Evolutionary conservation across 2,888 invertebrate genomes (phyloP), one percentile per base, ranked within the genome.

Genomic region (Drosophila neonasuta): DNA sequence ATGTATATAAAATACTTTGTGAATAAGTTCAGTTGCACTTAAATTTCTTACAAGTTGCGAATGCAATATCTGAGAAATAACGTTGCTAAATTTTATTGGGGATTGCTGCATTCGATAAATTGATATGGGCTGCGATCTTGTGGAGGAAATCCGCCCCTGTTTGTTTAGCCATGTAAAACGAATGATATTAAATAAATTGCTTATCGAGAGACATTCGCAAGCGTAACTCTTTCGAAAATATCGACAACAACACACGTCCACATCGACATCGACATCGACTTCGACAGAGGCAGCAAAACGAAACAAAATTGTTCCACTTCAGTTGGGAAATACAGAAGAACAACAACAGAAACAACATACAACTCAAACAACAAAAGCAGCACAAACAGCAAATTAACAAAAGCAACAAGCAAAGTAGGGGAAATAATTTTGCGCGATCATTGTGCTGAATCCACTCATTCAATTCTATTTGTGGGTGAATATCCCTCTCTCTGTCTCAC

Each of bases 401-500:
- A 60, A 68, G 61, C 65, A 65, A 44, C 68, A 68, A 65, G 44
- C 32, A 71, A 74, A 62, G 50, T 65, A 63, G 66, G 74, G 68
- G 64, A 68, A 69, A 69, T 72, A 68, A 80, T 73, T 80, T 80
- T 80, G 75, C 70, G 61, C 71, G 81, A 84, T 80, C 84, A 84
- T 83, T 75, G 71, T 67, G 67, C 82, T 82, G 77, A 75, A 68
- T 70, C 66, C 69, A 73, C 68, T 78, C 73, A 79, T 74, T 75
- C 67, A 80, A 68, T 80, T 74, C 58, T 48, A 50, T 61, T 67
- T 68, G 63, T 66, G 57, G 60, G 51, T 56, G 60, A 68, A 60
- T 64, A 48, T 61, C 32, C 13, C 11, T 36, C 8, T 50, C 8
- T 45, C 17, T 56, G 9, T 44, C 10, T 10, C n/a, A n/a, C 11